A percentile compares a stretch with the other conserved stretches of the same genome.
Conservation (phyloP, 2,797 vertebrate genomes). For the Neomorphus geoffroyi region DNA sequence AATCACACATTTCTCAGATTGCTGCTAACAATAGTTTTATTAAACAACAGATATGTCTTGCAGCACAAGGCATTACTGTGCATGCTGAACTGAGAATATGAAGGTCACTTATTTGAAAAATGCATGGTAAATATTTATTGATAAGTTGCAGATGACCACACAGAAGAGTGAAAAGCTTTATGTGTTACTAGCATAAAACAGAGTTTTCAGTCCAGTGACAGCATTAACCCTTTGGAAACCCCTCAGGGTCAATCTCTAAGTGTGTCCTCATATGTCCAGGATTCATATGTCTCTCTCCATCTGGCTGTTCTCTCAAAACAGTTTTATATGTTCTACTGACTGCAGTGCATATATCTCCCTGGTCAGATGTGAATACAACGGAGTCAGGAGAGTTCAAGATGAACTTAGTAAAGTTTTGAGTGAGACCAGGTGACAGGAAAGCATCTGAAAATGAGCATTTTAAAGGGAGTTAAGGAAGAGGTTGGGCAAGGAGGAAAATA, state of each 20-base stretch:
- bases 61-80: neutral
- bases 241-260: neutral
- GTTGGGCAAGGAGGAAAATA: neutral
- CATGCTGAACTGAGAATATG: neutral
- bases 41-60: neutral
- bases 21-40: neutral
- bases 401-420: neutral
- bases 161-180: constrained; percentile 7
- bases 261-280: constrained; percentile 25
- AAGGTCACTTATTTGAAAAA: constrained; percentile 41
- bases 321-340: constrained; percentile 4
- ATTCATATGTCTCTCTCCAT: constrained; percentile 11
- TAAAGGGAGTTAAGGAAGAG: neutral
- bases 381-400: neutral
- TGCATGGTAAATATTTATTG: neutral
- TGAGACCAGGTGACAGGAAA: neutral
- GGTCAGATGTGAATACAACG: neutral
- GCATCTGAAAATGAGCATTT: neutral
- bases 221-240: constrained; percentile 17
- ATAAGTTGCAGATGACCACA: neutral
- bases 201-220: constrained; percentile 13
- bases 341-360: neutral
- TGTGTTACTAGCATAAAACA: constrained; percentile 37
- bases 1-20: neutral
- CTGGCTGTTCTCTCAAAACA: constrained; percentile 49